Base-by-base conservation (phyloP, 2,797 vertebrate genomes). In the Hipposideros larvatus region DNA sequence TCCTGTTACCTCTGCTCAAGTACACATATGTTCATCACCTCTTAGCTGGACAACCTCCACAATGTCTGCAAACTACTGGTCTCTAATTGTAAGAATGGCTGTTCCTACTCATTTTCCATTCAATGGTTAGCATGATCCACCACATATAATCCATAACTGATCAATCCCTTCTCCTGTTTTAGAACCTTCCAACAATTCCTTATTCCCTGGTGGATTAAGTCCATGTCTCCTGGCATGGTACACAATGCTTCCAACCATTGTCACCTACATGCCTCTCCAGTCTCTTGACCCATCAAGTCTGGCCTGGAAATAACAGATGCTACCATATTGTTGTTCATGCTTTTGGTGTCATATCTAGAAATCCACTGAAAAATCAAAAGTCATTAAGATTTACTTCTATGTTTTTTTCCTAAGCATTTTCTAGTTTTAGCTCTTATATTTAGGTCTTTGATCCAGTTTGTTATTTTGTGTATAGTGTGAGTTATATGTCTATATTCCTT, bases 61-160 rank as follows among this genome's bases (percentile, higher is more conserved):
- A 14, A 59, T 48, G 9, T 0, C 26, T 65, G 11, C 1, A 74
- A 14, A 28, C 7, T 57, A 13, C 22, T 11, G 18, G 2, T 57
- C 41, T 53, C 21, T 43, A 28, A 37, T 16, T 66, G 31, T 2
- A 57, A 13, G 16, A 13, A 24, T 9, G 1, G 18, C 2, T 9
- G 24, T 57, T 9, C 55, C 10, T 28, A n/a, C 2, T 24, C n/a
- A n/a, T 15, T 4, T 74, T 80, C 48, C 9, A 28, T 22, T 82
- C 22, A n/a, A 53, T 43, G 28, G 53, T 11, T 65, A 78, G 18
- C 7, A 6, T 48, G 31, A n/a, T 41, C 11, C 6, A 13, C 21
- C 11, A 18, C 8, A 7, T 7, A 11, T 18, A 43, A 37, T 16
- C 37, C 61, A 8, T 11, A 15, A 11, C 37, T 78, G 7, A 59